Percentiles rank a stretch among this genome's conserved stretches.
Conservation (phyloP, 2,888 invertebrate species). For the Lamellibrachia satsuma region DNA sequence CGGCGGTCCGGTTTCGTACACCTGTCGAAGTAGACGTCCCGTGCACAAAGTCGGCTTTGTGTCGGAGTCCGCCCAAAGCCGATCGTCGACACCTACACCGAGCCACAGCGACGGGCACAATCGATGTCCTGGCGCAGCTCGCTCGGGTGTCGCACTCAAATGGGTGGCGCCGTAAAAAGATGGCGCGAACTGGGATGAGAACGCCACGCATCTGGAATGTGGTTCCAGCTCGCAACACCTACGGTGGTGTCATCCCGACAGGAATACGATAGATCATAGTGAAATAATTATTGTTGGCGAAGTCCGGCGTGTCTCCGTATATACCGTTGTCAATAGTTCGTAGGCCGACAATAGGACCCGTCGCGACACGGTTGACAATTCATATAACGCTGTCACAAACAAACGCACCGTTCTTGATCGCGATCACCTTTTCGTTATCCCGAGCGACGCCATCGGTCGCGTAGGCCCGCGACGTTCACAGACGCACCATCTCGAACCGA, state of each 20-base stretch:
- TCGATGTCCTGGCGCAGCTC: background rate
- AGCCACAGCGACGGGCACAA: background rate
- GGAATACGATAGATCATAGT: background rate
- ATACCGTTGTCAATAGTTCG: background rate
- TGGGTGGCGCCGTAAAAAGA: background rate
- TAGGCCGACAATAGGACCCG: background rate
- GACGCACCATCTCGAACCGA: background rate
- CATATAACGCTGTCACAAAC: background rate
- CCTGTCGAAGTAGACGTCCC: background rate
- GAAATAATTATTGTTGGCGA: background rate
- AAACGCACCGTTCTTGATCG: background rate
- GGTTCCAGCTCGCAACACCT: background rate
- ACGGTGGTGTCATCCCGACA: background rate
- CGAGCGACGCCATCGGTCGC: background rate
- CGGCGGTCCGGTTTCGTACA: background rate
- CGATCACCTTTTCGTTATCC: background rate
- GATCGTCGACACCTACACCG: conserved; percentile 5
- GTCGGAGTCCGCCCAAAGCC: background rate
- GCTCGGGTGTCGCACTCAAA: conserved; percentile 17
- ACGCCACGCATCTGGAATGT: conserved; percentile 1
- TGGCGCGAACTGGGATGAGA: background rate
- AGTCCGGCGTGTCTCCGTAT: background rate
- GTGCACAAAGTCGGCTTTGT: conserved; percentile 13
- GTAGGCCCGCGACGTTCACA: too few species aligned
- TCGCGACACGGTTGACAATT: background rate